phyloP scores from a whole-genome alignment of 2,888 invertebrate genomes.

The Melieria picta region DNA sequence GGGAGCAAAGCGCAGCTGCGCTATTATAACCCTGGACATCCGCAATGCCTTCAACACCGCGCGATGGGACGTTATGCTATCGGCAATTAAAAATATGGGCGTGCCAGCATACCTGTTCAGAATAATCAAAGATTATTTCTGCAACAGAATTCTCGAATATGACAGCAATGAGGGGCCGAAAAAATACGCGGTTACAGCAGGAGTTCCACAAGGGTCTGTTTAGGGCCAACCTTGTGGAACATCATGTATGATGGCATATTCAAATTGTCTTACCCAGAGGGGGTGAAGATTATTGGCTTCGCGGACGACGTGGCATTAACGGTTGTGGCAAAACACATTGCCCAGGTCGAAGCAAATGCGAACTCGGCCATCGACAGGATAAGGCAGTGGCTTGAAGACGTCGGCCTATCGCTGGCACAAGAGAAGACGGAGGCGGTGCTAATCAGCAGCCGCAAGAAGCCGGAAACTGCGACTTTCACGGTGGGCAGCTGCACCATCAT shows the following conservation, averaged over 20 bases:
- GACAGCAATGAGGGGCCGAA: constrained; percentile 21
- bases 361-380: not conserved
- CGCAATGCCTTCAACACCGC: constrained; percentile 37
- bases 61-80: constrained; percentile 13
- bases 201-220: constrained; percentile 33
- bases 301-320: constrained; percentile 35
- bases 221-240: constrained; percentile 30
- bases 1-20: constrained; percentile 19
- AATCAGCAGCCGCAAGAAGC: constrained; percentile 10
- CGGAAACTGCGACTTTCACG: not conserved
- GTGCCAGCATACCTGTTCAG: constrained; percentile 6
- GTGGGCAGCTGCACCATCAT: not conserved
- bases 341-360: not conserved
- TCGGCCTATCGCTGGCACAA: constrained; percentile 4
- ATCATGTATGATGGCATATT: constrained; percentile 34
- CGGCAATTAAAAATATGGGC: not conserved
- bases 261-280: constrained; percentile 3
- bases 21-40: constrained; percentile 21
- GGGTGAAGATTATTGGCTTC: constrained; percentile 12
- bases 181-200: constrained; percentile 14
- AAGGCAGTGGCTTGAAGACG: not conserved
- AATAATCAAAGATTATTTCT: constrained; percentile 15
- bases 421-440: constrained; percentile 23
- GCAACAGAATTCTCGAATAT: constrained; percentile 21
- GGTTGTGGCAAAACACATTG: constrained; percentile 9